These are phyloP conservation scores for Stramonita haemastoma DNA, from an alignment of 2,888 invertebrate genomes.

Conservation along the genomic window DNA sequence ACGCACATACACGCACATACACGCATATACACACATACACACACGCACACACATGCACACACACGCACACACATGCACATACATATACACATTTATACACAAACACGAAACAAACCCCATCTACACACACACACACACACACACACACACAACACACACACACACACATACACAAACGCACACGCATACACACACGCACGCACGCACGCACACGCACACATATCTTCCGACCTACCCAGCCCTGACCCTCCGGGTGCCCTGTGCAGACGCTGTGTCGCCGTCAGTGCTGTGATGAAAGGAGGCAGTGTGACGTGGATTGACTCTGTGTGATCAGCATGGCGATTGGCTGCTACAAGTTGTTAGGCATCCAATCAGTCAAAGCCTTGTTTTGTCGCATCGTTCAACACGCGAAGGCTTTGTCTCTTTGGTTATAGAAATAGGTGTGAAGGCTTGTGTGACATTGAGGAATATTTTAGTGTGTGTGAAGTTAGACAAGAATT, in stretches of 20 bases:
- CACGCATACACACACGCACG: constrained; percentile 12
- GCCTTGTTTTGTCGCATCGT: neutral
- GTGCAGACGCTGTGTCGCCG: neutral
- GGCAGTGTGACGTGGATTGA: neutral
- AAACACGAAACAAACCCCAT: no score
- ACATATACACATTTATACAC: no score
- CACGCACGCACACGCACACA: neutral
- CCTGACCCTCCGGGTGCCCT: neutral
- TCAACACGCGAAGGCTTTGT: neutral
- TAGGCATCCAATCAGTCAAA: neutral
- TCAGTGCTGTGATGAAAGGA: neutral
- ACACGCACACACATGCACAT: no score
- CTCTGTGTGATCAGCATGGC: neutral
- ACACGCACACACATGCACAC: no score
- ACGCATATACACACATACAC: no score
- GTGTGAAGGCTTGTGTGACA: neutral
- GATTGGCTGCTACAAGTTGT: neutral
- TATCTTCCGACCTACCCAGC: no score
- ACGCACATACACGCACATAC: no score
- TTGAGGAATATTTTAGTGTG: neutral
- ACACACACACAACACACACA: constrained; percentile 23
- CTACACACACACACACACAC: neutral
- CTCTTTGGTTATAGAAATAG: neutral
- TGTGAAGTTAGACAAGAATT: neutral
- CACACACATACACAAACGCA: neutral